phyloP scores from a whole-genome alignment of 2,888 invertebrate species.

The Brachylomia viminalis region DNA sequence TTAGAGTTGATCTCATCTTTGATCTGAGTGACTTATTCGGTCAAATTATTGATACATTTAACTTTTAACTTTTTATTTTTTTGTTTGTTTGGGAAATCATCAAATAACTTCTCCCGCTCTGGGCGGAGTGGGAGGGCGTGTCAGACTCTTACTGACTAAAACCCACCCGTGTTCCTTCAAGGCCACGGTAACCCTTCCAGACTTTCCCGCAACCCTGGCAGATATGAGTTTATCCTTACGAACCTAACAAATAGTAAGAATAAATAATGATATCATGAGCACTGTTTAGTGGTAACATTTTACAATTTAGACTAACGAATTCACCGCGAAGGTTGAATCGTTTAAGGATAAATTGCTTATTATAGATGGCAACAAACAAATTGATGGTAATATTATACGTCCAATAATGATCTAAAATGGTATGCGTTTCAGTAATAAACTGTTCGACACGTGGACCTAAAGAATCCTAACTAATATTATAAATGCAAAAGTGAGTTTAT shows the following conservation, averaged over 20 bases:
- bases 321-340: constrained; percentile 64
- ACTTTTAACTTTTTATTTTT: too few relatives aligned
- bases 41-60: neutral
- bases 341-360: constrained; percentile 58
- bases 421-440: constrained; percentile 6
- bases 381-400: constrained; percentile 53
- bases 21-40: neutral
- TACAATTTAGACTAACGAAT: constrained; percentile 44
- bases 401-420: constrained; percentile 35
- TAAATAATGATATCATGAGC: constrained; percentile 2
- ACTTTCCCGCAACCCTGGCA: too few relatives aligned
- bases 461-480: too few relatives aligned
- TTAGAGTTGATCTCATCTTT: neutral
- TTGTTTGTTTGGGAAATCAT: too few relatives aligned
- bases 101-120: too few relatives aligned
- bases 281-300: constrained; percentile 4
- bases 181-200: too few relatives aligned
- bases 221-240: neutral
- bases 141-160: too few relatives aligned
- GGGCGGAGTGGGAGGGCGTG: too few relatives aligned
- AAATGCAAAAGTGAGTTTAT: too few relatives aligned
- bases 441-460: constrained; percentile 2
- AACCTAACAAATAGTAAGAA: neutral
- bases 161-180: too few relatives aligned
- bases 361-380: constrained; percentile 53